phyloP scores from a whole-genome alignment of 1,140 invertebrate genomes.

The Archivesica marissinica region DNA sequence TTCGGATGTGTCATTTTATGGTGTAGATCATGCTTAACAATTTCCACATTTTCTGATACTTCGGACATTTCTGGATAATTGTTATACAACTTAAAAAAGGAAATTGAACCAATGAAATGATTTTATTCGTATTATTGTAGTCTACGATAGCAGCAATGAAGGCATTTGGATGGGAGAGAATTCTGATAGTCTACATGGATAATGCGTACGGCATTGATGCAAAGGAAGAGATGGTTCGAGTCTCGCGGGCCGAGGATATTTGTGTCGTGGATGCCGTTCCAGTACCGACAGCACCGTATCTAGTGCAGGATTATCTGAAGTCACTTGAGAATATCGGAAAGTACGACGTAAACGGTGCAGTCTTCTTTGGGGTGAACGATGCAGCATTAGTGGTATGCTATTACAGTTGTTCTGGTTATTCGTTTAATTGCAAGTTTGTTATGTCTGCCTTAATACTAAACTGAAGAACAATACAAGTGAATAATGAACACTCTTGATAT shows the following conservation, averaged over 20 bases:
- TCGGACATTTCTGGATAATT: no score
- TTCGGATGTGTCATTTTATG: no score
- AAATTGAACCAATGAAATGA: slow-evolving; percentile 72
- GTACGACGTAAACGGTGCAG: slow-evolving; percentile 64
- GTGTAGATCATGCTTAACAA: no score
- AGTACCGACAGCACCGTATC: slow-evolving; percentile 23
- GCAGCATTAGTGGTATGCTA: slow-evolving; percentile 32
- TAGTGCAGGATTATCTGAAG: slow-evolving; percentile 42
- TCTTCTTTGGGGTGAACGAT: slow-evolving; percentile 66
- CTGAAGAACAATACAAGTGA: no score
- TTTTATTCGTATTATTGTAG: slow-evolving; percentile 77
- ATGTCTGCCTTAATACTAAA: neutral
- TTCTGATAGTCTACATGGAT: slow-evolving; percentile 81
- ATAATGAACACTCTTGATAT: no score
- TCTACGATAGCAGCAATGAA: slow-evolving; percentile 79
- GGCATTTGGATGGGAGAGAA: slow-evolving; percentile 82
- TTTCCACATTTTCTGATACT: no score
- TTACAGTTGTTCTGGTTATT: no score
- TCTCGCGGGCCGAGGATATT: slow-evolving; percentile 62
- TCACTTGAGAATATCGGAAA: slow-evolving; percentile 54
- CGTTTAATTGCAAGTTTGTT: neutral
- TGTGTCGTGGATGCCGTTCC: slow-evolving; percentile 69
- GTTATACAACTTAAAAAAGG: no score
- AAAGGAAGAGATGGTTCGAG: slow-evolving; percentile 73
- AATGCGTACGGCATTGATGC: slow-evolving; percentile 75